Evolutionary conservation across 2,888 invertebrate species (phyloP), one percentile per base, ranked within the genome.

Genomic region (Megaustenia siamemsis): DNA sequence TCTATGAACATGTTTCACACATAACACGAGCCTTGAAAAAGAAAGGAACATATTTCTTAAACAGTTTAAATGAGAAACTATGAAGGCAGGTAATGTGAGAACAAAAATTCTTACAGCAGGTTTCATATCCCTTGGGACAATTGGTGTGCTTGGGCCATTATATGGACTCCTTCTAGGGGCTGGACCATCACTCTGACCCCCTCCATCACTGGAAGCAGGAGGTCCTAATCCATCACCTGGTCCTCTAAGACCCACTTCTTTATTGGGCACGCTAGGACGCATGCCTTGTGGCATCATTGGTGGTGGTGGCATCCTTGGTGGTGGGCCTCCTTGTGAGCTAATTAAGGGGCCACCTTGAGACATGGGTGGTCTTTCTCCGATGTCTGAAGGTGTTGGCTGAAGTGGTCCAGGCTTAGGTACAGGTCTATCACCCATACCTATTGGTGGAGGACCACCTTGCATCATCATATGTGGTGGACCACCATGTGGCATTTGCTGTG

Each of bases 361-460:
- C 45, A 63, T 69, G 71, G 78, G 73, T 21, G 56, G 53, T 24
- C 73, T 71, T 66, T 79, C 83, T 38, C 56, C 69, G 53, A 73
- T 73, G 24, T 69, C 82, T 40, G 45, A 32, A 56, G 71, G 32
- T 40, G 56, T 71, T 21, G 53, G 68, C 38, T 76, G 66, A 21
- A 56, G 78, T 66, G 69, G 71, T 24, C 77, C 63, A 66, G 76
- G 49, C 45, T 53, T 38, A 18, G 69, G 38, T 10, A 43, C 32
- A 24, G 80, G 49, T 60, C 82, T 73, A n/a, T 73, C 84, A 40
- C 60, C 68, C 75, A 73, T 66, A 15, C 21, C 38, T 38, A 75
- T 75, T 38, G 43, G 75, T 40, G 78, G 71, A n/a, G 84, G 84
- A 56, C 71, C 71, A 4, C 77, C 69, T 32, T 84, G 83, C 83